phyloP scores from a whole-genome alignment of 2,888 invertebrate genomes.

The Idaea aversata region DNA sequence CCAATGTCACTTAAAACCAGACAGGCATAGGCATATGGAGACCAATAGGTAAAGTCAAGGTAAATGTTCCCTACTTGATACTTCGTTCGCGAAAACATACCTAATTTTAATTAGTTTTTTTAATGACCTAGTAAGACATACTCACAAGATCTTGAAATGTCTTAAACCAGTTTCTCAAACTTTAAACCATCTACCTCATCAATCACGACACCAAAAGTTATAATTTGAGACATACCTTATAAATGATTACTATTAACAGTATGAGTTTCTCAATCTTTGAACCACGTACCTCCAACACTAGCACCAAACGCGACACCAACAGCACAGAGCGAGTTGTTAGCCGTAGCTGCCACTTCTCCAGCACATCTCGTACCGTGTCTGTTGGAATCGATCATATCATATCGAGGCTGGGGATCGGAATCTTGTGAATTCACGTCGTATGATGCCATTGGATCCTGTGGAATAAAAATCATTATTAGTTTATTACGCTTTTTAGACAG shows the following conservation, averaged over 20 bases:
- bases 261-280: background rate
- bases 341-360: slow-evolving; percentile 98
- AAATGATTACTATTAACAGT: background rate
- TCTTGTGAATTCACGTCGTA: slow-evolving; percentile 99
- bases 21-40: too few species aligned
- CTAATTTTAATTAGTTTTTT: too few species aligned
- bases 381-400: slow-evolving; percentile 98
- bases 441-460: slow-evolving; percentile 95
- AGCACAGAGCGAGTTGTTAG: slow-evolving; percentile 97
- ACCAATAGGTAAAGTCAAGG: too few species aligned
- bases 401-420: slow-evolving; percentile 97
- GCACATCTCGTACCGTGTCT: slow-evolving; percentile 97
- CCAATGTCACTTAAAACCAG: too few species aligned
- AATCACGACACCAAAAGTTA: background rate
- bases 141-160: background rate
- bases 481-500: slow-evolving; percentile 10
- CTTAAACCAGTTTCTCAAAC: background rate
- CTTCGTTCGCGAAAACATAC: too few species aligned
- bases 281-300: slow-evolving; percentile 89
- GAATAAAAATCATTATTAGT: slow-evolving; percentile 21
- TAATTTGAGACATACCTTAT: too few species aligned
- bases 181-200: background rate
- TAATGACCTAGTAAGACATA: too few species aligned
- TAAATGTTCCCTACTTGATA: too few species aligned
- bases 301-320: slow-evolving; percentile 98